A percentile compares a stretch with the other conserved stretches of the same genome.
These are phyloP conservation scores for Cassiopea andromeda DNA, from an alignment of 30 jellyfish, hydroid and myxozoan genomes.

Conservation along the genomic window DNA sequence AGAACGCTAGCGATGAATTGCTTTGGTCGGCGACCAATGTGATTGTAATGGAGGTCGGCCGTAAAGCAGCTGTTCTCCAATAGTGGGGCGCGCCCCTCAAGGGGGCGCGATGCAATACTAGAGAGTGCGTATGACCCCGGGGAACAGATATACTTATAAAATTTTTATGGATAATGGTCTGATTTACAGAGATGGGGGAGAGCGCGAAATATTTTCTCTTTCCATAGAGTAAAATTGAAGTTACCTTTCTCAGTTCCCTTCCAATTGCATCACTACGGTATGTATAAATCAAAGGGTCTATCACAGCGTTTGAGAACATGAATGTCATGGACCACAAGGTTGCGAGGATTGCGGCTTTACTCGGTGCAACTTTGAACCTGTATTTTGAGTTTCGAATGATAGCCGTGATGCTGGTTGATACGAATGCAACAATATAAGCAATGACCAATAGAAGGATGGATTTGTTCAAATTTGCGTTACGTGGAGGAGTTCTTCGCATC, in stretches of 20 bases:
- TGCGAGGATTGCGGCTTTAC: background rate
- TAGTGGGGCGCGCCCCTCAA: no score
- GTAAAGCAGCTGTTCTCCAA: no score
- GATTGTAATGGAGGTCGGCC: no score
- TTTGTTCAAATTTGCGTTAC: background rate
- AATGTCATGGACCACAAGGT: constrained; percentile 3
- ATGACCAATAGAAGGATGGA: background rate
- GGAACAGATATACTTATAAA: no score
- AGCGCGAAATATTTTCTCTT: no score
- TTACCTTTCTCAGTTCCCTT: constrained; percentile 27
- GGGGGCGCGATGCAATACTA: no score
- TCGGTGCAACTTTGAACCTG: background rate
- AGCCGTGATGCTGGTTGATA: background rate
- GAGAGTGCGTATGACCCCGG: no score
- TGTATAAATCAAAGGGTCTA: constrained; percentile 31
- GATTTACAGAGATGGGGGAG: no score
- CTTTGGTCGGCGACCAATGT: no score
- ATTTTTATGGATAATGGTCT: no score
- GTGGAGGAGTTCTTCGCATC: background rate
- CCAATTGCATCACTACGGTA: constrained; percentile 39
- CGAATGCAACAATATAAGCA: constrained; percentile 1
- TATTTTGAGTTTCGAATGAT: background rate
- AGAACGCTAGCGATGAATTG: no score
- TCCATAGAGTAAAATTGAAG: no score
- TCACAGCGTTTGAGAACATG: constrained; percentile 3